Percentiles rank a stretch among this genome's conserved stretches.
These are phyloP conservation scores for Enteromius viviparus DNA, from an alignment of 2,797 vertebrate genomes.

Conservation along the genomic window DNA sequence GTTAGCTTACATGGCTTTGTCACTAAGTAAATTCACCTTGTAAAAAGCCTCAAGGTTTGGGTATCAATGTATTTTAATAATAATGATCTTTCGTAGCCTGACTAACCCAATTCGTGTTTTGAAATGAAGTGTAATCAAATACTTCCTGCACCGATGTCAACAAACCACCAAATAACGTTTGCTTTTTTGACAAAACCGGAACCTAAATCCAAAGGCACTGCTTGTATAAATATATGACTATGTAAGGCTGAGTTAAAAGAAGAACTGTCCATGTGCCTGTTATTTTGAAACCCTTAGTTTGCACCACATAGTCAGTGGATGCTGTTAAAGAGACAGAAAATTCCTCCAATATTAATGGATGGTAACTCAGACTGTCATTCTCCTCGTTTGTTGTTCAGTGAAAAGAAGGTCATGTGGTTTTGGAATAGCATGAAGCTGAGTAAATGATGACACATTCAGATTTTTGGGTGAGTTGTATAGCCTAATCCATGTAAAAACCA, in stretches of 20 bases:
- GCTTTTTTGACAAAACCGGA: not conserved
- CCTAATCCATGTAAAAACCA: not conserved
- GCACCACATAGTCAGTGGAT: not conserved
- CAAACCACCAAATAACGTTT: not conserved
- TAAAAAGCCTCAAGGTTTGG: not conserved
- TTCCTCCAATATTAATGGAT: not conserved
- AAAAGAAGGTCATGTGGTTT: not conserved
- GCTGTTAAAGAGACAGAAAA: not conserved
- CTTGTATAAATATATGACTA: not conserved
- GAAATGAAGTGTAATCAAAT: not conserved
- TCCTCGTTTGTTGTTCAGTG: not conserved
- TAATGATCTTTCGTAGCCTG: not conserved
- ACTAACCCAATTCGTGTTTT: not conserved
- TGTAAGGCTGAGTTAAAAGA: not conserved
- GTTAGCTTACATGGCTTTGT: not conserved
- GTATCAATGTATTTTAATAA: not conserved
- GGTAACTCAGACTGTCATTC: not conserved
- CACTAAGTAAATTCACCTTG: not conserved
- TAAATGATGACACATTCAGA: not conserved
- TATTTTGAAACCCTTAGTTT: not conserved
- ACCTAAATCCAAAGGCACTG: not conserved
- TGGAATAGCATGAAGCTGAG: not conserved
- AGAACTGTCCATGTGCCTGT: not conserved
- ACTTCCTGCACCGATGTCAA: not conserved
- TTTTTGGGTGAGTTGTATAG: not conserved